Base-by-base conservation (phyloP, 2,888 invertebrate species). In the Diarsia dahlii region DNA sequence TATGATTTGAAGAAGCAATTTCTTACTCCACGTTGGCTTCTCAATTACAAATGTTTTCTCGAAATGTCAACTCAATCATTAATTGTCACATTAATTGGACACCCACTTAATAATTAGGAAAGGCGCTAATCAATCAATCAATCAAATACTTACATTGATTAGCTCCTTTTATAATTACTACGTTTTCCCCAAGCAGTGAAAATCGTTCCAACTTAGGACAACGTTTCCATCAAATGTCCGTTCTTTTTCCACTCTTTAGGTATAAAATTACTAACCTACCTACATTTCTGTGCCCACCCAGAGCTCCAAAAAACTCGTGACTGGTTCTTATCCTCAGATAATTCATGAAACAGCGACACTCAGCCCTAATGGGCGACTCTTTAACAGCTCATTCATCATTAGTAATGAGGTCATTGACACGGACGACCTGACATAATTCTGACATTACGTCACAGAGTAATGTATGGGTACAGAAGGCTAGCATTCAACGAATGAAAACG, bases 371-470 rank as follows among this genome's bases (percentile, higher is more conserved):
- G 93, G 92, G 86, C 90, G 91, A 90, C 92, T 93, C 92, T 95
- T 95, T 94, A 95, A 94, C 93, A 90, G 91, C 88, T 92, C 93
- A 95, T 95, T 93, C 93, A 94, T 95, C 95, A 94, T 93, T 92
- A 89, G 90, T 95, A 95, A 94, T 93, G 94, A 94, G 95, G 95
- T 90, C 95, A 92, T 91, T 92, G 95, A 93, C 95, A 89, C 90
- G 78, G 77, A 67, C 74, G 78, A 78, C 74, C 78, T 83, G 82
- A 83, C 82, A 85, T 82, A 67, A 82, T 74, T 84, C 85, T 63
- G 60, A 67, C 64, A 84, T 79, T 18, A 62, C 58, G 15, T 2
- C 58, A 78, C 67, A 10, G n/a, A 46, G 18, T 58, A 58, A 46
- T n/a, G 13, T 63, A 60, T 18, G 34, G 10, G 15, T 56, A 10